Evolutionary conservation across 2,797 vertebrate species (phyloP).

Genomic region (Lutjanus campechanus): DNA sequence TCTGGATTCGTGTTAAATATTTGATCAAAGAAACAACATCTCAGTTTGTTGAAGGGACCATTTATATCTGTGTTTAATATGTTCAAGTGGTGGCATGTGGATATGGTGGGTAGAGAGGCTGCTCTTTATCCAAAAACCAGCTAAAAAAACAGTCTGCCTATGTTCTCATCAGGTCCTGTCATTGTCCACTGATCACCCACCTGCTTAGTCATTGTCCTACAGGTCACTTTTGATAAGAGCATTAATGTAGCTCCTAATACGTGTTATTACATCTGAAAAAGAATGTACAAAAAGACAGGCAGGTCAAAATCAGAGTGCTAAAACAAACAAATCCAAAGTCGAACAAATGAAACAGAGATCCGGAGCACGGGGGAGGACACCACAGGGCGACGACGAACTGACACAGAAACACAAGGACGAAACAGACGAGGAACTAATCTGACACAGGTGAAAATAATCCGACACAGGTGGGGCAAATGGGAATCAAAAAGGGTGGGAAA

Average conservation of each 20-base stretch:
- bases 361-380: too few species aligned
- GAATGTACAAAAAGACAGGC: too few species aligned
- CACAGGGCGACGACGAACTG: too few species aligned
- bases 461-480: too few species aligned
- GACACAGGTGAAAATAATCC: too few species aligned
- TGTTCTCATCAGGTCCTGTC: conserved; percentile 8
- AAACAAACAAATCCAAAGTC: too few species aligned
- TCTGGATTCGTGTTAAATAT: not conserved
- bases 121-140: not conserved
- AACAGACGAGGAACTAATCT: too few species aligned
- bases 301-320: too few species aligned
- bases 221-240: conserved; percentile 3
- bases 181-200: not conserved
- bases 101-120: not conserved
- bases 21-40: not conserved
- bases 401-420: too few species aligned
- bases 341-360: too few species aligned
- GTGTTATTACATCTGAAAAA: not conserved
- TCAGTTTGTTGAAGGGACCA: rapidly evolving
- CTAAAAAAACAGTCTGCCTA: not conserved
- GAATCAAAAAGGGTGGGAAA: too few species aligned
- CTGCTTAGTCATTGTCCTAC: conserved; percentile 17
- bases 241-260: not conserved
- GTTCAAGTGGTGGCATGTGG: not conserved
- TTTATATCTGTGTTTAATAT: not conserved